A percentile compares a stretch with the other conserved stretches of the same genome.
Conservation (phyloP, 1,140 invertebrate genomes). For the Euschistus heros region DNA sequence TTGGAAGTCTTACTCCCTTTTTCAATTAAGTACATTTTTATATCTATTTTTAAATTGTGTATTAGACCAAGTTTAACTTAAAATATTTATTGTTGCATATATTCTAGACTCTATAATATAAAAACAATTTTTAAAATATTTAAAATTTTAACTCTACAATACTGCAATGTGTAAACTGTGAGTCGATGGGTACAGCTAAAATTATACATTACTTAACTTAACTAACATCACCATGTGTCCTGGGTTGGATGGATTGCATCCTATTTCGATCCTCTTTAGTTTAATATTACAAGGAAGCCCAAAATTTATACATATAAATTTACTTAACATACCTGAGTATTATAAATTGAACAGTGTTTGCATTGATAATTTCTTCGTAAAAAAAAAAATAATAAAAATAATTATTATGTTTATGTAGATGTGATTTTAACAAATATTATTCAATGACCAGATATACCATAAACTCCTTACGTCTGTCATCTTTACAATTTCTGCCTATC, state of each 20-base stretch:
- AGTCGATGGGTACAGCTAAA: slow-evolving; percentile 11
- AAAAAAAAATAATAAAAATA: too few relatives aligned
- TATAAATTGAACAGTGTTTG: too few relatives aligned
- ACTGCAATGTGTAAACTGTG: slow-evolving; percentile 14
- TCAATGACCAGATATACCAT: too few relatives aligned
- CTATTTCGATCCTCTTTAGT: too few relatives aligned
- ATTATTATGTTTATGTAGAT: too few relatives aligned
- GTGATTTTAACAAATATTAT: too few relatives aligned
- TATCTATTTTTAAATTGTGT: background rate
- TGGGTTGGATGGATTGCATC: slow-evolving; percentile 3
- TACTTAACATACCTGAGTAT: too few relatives aligned
- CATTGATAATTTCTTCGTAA: too few relatives aligned
- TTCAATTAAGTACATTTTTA: slow-evolving; percentile 10
- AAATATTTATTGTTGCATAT: slow-evolving; percentile 8
- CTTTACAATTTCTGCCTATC: too few relatives aligned
- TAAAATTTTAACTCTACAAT: slow-evolving; percentile 13
- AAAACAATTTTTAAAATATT: slow-evolving; percentile 18
- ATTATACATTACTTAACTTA: slow-evolving; percentile 13
- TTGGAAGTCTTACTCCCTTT: slow-evolving; percentile 18
- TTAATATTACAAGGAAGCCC: too few relatives aligned
- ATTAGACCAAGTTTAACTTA: slow-evolving; percentile 16
- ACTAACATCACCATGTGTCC: slow-evolving; percentile 8
- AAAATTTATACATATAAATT: too few relatives aligned
- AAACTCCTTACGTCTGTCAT: too few relatives aligned
- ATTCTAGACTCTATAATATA: slow-evolving; percentile 11